Evolutionary conservation across 1,140 invertebrate species (phyloP).

Genomic region (Sesamia nonagrioides): DNA sequence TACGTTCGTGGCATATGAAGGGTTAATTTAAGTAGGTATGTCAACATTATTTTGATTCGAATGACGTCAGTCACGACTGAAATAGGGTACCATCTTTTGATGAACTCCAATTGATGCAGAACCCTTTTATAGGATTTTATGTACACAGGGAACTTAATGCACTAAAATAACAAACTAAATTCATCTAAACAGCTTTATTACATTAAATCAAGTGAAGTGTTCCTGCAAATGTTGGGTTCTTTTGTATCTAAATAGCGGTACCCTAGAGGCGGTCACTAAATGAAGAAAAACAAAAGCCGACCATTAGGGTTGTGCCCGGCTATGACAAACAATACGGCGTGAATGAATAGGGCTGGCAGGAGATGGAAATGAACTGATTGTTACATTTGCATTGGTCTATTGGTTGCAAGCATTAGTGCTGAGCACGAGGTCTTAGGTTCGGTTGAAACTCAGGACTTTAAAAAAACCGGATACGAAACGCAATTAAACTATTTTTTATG

Average conservation of each 20-base stretch:
- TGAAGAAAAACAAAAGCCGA: slow-evolving; percentile 74
- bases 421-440: too few species aligned
- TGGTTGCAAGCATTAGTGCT: too few species aligned
- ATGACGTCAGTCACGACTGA: too few species aligned
- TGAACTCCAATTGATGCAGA: background rate
- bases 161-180: slow-evolving; percentile 36
- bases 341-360: slow-evolving; percentile 29
- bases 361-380: background rate
- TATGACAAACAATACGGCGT: slow-evolving; percentile 66
- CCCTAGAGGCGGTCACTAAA: slow-evolving; percentile 60
- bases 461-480: too few species aligned
- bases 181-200: slow-evolving; percentile 35
- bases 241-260: slow-evolving; percentile 64
- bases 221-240: slow-evolving; percentile 58
- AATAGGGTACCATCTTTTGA: background rate
- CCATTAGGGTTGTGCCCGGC: slow-evolving; percentile 67
- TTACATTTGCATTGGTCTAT: background rate
- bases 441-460: too few species aligned
- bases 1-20: too few species aligned
- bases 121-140: background rate
- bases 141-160: background rate
- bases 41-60: too few species aligned
- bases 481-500: too few species aligned
- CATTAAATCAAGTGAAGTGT: slow-evolving; percentile 60
- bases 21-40: too few species aligned